A percentile compares a stretch with the other conserved stretches of the same genome.
Conservation (phyloP, 2,797 vertebrate species). For the Halcyon badia region DNA sequence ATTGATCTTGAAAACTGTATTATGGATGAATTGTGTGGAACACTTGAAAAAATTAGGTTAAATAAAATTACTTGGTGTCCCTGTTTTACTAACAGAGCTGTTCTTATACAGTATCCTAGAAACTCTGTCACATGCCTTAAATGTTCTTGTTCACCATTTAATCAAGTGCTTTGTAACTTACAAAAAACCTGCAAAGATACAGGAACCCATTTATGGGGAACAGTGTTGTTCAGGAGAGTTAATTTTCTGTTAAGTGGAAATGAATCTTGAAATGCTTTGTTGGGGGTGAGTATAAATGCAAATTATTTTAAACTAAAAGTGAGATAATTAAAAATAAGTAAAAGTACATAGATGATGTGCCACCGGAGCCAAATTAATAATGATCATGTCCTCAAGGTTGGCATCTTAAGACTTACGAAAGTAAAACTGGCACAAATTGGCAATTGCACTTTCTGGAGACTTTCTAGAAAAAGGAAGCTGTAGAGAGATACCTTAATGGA, state of each 20-base stretch:
- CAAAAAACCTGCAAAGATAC: conserved; percentile 30
- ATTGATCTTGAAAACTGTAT: conserved; percentile 29
- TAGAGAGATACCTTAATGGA: neutral
- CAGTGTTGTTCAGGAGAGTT: neutral
- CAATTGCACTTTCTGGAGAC: neutral
- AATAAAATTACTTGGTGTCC: conserved; percentile 67
- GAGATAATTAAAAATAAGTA: neutral
- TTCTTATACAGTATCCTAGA: conserved; percentile 60
- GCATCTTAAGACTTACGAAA: neutral
- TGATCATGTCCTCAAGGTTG: neutral
- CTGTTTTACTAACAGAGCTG: conserved; percentile 49
- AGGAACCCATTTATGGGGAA: conserved; percentile 19
- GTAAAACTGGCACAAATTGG: neutral
- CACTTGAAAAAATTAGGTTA: conserved; percentile 53
- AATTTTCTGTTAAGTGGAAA: neutral
- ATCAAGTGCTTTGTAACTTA: conserved; percentile 50
- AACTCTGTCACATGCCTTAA: conserved; percentile 45
- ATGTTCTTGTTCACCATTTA: conserved; percentile 62
- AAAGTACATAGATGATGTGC: neutral
- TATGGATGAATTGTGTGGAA: conserved; percentile 40
- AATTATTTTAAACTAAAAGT: neutral
- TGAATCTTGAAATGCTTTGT: neutral
- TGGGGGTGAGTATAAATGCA: neutral
- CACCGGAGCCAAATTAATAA: neutral
- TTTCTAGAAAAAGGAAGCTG: neutral